Base-by-base conservation (phyloP, 2,797 vertebrate genomes). In the Protonibea diacanthus region DNA sequence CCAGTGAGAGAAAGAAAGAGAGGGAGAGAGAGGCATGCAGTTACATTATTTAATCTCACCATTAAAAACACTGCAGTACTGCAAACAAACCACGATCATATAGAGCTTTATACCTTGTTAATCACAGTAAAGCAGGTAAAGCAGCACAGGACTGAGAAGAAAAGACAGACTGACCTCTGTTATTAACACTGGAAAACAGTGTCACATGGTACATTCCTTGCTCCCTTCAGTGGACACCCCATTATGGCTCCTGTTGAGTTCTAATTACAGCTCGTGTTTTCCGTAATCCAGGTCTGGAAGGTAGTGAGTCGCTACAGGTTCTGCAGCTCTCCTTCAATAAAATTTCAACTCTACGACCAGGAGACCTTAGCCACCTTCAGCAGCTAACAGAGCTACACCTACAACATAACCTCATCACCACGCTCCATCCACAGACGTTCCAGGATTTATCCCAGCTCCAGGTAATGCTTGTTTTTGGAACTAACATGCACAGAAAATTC, bases 251-350 rank as follows among this genome's bases (percentile, higher is more conserved):
- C 51, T 51, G 60, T 33, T 62, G n/a, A 77, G 33, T 62, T 71
- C 29, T 84, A 25, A 80, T 80, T 70, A 25, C 12, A 61, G 2
- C 9, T 62, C 58, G 80, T 73, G 23, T 79, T 80, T 75, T 77
- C 48, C 88, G 49, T 84, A 51, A 56, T 79, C 6, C 76, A 95
- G 93, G 95, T 18, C 67, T 96, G 71, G 78, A 82, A 56, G 88
- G 81, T 9, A 69, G 90, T 3, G 52, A 72, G 2, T 94, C 92
- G 7, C 83, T 98, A 64, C 89, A 93, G 85, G 93, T 92, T 71
- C 88, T 98, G 80, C 91, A 86, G 63, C 91, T 98, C 52, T 95
- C 97, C 68, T 95, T 94, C 86, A 98, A 97, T 81, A 81, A 51
- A 81, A 97, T 98, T 86, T 85, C 83, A 11, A 82, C 84, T 42